Evolutionary conservation across 2,113 vertebrate genomes (phyloP).

Genomic region (Agapornis roseicollis): DNA sequence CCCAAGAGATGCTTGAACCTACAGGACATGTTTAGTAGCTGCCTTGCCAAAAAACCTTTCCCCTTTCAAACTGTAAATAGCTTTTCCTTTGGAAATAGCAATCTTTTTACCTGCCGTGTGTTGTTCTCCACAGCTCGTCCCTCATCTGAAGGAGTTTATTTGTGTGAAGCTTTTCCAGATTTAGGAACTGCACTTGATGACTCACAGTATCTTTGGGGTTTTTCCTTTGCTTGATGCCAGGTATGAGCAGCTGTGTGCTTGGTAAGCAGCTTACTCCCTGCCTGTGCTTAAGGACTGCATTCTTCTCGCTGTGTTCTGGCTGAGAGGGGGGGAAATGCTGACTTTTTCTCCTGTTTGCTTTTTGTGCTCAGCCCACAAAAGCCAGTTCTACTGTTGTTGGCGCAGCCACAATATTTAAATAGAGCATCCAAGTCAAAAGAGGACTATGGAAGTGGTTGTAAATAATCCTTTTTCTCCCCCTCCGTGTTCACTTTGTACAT

Average conservation of each 20-base stretch:
- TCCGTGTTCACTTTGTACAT: neutral
- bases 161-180: conserved; percentile 27
- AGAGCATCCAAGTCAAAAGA: neutral
- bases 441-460: neutral
- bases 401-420: conserved; percentile 17
- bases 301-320: neutral
- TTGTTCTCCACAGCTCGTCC: neutral
- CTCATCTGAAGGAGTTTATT: neutral
- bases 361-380: conserved; percentile 28
- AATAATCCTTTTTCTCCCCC: neutral
- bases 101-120: neutral
- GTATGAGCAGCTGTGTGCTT: conserved; percentile 36
- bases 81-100: conserved; percentile 34
- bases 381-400: neutral
- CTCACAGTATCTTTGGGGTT: conserved; percentile 15
- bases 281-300: neutral
- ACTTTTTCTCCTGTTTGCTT: neutral
- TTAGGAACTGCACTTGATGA: conserved; percentile 39
- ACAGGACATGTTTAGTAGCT: neutral
- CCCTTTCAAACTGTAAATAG: neutral
- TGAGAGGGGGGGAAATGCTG: neutral
- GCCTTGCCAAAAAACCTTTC: neutral
- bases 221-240: conserved; percentile 22
- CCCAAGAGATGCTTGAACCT: neutral
- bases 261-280: conserved; percentile 29